phyloP scores from a whole-genome alignment of 2,113 vertebrate species.

The Carassius carassius region DNA sequence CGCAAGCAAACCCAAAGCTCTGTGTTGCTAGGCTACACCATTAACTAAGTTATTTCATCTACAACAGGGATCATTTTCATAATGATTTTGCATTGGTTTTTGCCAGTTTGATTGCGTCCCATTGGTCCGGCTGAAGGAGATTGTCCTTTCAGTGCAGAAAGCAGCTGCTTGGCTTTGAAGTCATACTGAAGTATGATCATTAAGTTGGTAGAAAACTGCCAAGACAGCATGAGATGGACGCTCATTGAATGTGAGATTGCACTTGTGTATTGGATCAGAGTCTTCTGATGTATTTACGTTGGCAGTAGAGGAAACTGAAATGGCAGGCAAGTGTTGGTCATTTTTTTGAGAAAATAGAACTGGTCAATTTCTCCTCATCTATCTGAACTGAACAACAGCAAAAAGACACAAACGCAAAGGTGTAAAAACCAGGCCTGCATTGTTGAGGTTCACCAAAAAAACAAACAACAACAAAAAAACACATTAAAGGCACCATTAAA shows the following conservation, averaged over 20 bases:
- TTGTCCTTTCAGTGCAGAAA: neutral
- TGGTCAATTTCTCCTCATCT: too few relatives aligned
- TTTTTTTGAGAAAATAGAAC: neutral
- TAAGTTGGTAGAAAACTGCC: neutral
- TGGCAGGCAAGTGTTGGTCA: neutral
- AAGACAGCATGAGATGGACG: neutral
- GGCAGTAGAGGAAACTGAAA: neutral
- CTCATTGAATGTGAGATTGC: neutral
- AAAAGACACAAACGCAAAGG: neutral
- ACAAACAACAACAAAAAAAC: too few relatives aligned
- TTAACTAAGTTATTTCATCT: conserved; percentile 29
- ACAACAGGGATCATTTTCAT: conserved; percentile 22
- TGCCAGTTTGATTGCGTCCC: neutral
- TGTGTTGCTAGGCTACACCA: conserved; percentile 52
- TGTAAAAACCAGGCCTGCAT: too few relatives aligned
- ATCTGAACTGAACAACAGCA: neutral
- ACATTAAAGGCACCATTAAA: too few relatives aligned
- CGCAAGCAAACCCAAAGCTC: conserved; percentile 2
- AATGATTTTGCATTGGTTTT: conserved; percentile 19
- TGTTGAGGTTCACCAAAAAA: too few relatives aligned
- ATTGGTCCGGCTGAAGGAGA: neutral
- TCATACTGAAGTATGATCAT: neutral
- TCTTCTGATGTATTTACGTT: neutral
- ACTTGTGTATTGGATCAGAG: neutral
- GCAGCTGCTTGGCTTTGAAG: neutral